A percentile compares a stretch with the other conserved stretches of the same genome.
phyloP scores from a whole-genome alignment of 2,888 invertebrate genomes.

The Frankliniella fusca region DNA sequence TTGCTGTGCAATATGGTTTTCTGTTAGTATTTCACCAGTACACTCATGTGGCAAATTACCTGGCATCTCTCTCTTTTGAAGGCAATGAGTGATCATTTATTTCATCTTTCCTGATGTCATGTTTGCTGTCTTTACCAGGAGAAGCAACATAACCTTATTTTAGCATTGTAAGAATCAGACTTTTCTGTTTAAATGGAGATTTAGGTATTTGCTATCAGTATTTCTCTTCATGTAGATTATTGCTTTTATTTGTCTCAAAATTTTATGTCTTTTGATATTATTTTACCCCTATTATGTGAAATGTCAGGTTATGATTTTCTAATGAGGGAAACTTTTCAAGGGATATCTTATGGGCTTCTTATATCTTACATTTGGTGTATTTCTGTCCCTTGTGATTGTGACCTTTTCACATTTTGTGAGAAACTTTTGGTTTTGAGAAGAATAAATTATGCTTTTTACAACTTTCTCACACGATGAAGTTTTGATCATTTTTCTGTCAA shows the following conservation, averaged over 20 bases:
- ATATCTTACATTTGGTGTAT: too few species aligned
- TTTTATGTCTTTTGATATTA: background rate
- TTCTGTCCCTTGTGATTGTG: too few species aligned
- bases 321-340: background rate
- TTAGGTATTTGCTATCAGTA: background rate
- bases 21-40: too few species aligned
- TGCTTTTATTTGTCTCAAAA: background rate
- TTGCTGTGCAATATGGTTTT: background rate
- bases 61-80: background rate
- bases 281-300: background rate
- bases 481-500: background rate
- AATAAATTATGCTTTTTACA: background rate
- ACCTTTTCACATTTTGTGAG: background rate
- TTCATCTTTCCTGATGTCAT: conserved; percentile 10
- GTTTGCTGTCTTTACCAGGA: background rate
- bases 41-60: too few species aligned
- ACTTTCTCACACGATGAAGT: background rate
- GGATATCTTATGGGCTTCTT: background rate
- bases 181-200: background rate
- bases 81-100: background rate
- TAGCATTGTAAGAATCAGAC: too few species aligned
- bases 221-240: background rate
- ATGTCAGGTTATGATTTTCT: conserved; percentile 12
- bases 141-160: conserved; percentile 9
- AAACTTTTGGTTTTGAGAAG: background rate